Evolutionary conservation across 64 coral and sea anemone species (phyloP).

Genomic region (Hydrozoanthus tunicans): DNA sequence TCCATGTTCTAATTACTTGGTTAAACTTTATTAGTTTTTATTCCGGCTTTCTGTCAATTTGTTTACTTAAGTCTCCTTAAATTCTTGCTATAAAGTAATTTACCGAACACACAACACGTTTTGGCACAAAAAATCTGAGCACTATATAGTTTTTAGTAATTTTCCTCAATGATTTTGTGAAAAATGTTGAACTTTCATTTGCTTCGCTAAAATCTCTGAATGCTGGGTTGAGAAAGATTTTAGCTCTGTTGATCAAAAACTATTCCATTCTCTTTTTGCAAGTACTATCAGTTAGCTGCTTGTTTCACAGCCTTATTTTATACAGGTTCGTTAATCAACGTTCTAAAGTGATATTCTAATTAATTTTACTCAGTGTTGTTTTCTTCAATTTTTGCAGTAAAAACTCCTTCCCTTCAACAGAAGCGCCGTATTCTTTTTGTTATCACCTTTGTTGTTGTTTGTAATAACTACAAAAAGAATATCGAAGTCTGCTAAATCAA

Average conservation of each 20-base stretch:
- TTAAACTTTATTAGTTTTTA: constrained; percentile 91
- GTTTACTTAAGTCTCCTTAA: constrained; percentile 63
- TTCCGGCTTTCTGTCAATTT: constrained; percentile 79
- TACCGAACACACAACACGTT: constrained; percentile 46
- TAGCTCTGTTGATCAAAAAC: neutral
- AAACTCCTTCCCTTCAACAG: neutral
- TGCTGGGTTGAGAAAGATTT: too few relatives aligned
- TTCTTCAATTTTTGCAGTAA: constrained; percentile 3
- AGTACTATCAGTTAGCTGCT: neutral
- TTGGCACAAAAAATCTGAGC: neutral
- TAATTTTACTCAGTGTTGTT: neutral
- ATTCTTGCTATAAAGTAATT: constrained; percentile 67
- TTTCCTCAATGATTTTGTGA: neutral
- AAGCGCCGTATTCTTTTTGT: neutral
- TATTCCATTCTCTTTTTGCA: neutral
- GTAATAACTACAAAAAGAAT: neutral
- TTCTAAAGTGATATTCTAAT: constrained; percentile 1
- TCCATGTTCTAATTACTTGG: constrained; percentile 89
- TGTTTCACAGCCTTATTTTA: neutral
- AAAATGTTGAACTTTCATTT: neutral
- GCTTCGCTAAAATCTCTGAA: too few relatives aligned
- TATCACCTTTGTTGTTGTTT: neutral
- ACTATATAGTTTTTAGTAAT: neutral
- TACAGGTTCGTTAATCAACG: neutral
- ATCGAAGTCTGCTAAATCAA: too few relatives aligned